phyloP scores from a whole-genome alignment of 2,797 vertebrate species.

The Gephyroberyx darwinii region DNA sequence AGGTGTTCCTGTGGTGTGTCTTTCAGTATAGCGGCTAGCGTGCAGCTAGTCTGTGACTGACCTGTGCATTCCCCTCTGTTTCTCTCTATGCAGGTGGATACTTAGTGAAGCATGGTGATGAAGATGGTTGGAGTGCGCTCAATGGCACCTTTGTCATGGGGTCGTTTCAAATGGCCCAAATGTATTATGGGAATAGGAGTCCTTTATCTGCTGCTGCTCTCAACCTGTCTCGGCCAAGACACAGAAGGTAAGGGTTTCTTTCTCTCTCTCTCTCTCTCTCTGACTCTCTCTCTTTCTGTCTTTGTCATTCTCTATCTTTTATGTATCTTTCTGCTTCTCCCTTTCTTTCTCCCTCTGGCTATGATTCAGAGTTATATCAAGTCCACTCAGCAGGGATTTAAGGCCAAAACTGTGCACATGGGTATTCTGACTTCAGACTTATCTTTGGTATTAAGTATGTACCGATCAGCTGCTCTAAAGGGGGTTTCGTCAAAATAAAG shows the following conservation, averaged over 20 bases:
- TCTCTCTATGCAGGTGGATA: constrained; percentile 74
- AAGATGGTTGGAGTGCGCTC: constrained; percentile 77
- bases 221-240: constrained; percentile 77
- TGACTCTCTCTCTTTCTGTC: neutral
- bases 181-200: constrained; percentile 71
- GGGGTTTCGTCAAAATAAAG: neutral
- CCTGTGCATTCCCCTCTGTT: constrained; percentile 31
- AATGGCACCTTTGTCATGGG: constrained; percentile 62
- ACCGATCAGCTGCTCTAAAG: neutral
- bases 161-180: constrained; percentile 73
- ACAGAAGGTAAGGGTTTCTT: constrained; percentile 76
- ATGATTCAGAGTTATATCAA: neutral
- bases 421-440: constrained; percentile 7
- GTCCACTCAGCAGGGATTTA: constrained; percentile 7
- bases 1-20: constrained; percentile 3
- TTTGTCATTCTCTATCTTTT: neutral
- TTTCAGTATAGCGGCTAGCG: constrained; percentile 1
- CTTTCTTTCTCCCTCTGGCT: neutral
- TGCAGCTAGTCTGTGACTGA: constrained; percentile 35
- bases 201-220: constrained; percentile 75
- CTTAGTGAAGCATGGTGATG: constrained; percentile 74
- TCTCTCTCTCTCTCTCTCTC: neutral
- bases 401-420: constrained; percentile 7
- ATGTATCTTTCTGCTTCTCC: neutral
- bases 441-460: neutral